Evolutionary conservation across 1,140 invertebrate species (phyloP).

Genomic region (Drosophila orena): DNA sequence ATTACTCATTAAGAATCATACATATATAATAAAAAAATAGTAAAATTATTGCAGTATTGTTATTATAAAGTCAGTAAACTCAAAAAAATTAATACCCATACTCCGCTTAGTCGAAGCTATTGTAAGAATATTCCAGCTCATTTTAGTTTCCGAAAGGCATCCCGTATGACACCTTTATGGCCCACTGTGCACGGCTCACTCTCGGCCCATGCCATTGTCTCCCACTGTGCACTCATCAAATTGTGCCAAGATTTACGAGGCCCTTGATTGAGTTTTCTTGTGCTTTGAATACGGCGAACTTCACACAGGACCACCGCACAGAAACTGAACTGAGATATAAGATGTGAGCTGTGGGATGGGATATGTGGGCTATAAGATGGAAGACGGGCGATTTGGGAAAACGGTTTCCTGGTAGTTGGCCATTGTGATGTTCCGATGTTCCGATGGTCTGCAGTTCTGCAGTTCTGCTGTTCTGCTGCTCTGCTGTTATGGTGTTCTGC

Average conservation of each 20-base stretch:
- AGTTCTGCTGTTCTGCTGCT: background rate
- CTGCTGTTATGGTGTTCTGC: background rate
- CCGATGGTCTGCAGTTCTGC: background rate
- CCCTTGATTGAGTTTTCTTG: conserved; percentile 81
- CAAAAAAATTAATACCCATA: no score
- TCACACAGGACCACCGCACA: conserved; percentile 76
- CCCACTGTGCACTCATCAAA: conserved; percentile 80
- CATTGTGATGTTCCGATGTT: conserved; percentile 53
- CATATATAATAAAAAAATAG: no score
- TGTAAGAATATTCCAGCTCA: background rate
- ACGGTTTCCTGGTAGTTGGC: conserved; percentile 64
- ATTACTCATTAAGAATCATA: no score
- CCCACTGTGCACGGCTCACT: conserved; percentile 26
- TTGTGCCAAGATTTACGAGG: conserved; percentile 81
- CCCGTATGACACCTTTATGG: no score
- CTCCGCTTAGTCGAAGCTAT: no score
- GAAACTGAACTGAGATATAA: background rate
- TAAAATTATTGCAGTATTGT: no score
- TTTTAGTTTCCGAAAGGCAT: background rate
- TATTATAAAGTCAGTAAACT: no score
- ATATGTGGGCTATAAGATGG: conserved; percentile 10
- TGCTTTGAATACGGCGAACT: conserved; percentile 79
- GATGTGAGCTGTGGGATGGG: conserved; percentile 11
- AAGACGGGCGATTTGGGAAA: conserved; percentile 51
- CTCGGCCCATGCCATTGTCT: conserved; percentile 46